These are phyloP conservation scores for Colinus virginianus DNA, from an alignment of 2,113 vertebrate species.

Conservation along the genomic window DNA sequence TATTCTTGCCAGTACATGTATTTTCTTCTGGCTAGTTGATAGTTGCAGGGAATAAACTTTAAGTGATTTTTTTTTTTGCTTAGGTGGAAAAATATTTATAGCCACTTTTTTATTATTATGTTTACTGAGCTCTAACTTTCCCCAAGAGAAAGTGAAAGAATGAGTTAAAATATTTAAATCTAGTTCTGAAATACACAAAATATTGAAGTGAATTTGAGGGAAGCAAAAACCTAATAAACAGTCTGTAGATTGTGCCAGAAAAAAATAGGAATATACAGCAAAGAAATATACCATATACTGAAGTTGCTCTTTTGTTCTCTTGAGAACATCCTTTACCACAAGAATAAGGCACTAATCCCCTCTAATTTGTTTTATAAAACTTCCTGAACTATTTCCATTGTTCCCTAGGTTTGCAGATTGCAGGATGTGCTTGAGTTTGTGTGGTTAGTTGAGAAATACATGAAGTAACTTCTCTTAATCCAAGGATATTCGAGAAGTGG, in stretches of 20 bases:
- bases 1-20: constrained; percentile 36
- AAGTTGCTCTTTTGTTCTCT: background rate
- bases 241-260: background rate
- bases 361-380: background rate
- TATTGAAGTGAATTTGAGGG: background rate
- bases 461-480: background rate
- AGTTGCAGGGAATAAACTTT: constrained; percentile 1
- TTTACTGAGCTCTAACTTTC: background rate
- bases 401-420: background rate
- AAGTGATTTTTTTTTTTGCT: background rate
- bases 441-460: background rate
- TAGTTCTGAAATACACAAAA: background rate
- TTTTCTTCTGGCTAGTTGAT: constrained; percentile 9
- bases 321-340: background rate
- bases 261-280: background rate
- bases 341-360: background rate
- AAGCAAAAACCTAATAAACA: constrained; percentile 13
- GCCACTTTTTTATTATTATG: background rate
- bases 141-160: background rate
- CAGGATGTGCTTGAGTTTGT: background rate
- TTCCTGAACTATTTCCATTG: background rate
- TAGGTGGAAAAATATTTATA: background rate
- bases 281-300: background rate
- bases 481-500: background rate
- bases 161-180: constrained; percentile 23